A percentile compares a stretch with the other conserved stretches of the same genome.
Evolutionary conservation across 2,888 invertebrate genomes (phyloP).

Genomic region (Doris montereyensis): DNA sequence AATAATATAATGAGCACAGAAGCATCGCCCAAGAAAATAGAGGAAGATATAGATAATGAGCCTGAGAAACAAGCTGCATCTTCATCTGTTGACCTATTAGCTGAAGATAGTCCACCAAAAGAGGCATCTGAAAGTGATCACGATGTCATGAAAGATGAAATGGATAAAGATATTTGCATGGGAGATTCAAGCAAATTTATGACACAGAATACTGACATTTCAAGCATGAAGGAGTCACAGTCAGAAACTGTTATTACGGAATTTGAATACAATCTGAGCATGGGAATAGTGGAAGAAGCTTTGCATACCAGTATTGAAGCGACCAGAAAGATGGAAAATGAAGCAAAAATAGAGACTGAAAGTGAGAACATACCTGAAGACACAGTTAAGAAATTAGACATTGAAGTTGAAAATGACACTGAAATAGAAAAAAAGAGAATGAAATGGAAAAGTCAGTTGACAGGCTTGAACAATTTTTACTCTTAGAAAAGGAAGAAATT

Average conservation of each 20-base stretch:
- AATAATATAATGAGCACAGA: slow-evolving; percentile 11
- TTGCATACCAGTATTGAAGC: slow-evolving; percentile 37
- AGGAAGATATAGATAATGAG: slow-evolving; percentile 32
- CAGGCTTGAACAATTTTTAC: not conserved
- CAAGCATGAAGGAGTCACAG: not conserved
- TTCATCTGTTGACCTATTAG: too few species aligned
- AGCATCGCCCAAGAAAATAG: slow-evolving; percentile 15
- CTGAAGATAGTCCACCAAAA: too few species aligned
- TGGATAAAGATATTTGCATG: not conserved
- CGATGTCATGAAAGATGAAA: not conserved
- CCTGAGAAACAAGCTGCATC: slow-evolving; percentile 23
- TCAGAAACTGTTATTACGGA: not conserved
- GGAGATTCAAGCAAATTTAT: too few species aligned
- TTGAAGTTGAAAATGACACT: too few species aligned
- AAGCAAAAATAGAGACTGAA: not conserved
- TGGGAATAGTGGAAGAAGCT: slow-evolving; percentile 37
- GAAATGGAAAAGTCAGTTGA: slow-evolving; percentile 23
- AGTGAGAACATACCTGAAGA: not conserved
- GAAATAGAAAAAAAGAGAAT: not conserved
- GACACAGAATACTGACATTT: not conserved
- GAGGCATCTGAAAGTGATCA: too few species aligned
- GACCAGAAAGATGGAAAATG: slow-evolving; percentile 17
- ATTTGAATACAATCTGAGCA: slow-evolving; percentile 36
- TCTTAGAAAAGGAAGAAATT: not conserved
- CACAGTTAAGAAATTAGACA: too few species aligned